Percentiles rank a stretch among this genome's conserved stretches.
Conservation (phyloP, 2,888 invertebrate genomes). For the Dasypogon diadema region DNA sequence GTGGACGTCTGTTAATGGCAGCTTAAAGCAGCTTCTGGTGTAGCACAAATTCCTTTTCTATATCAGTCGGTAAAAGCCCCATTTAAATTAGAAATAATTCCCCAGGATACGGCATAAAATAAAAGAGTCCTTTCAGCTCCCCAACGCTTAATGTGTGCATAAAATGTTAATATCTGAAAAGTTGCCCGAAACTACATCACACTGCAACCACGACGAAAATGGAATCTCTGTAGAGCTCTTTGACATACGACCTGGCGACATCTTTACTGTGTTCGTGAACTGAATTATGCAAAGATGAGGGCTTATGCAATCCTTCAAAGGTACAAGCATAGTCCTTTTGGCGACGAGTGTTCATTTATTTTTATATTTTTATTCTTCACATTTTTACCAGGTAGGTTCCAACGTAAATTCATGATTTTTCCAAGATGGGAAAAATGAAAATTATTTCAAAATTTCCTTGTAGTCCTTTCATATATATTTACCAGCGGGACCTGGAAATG, state of each 20-base stretch:
- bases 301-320: background rate
- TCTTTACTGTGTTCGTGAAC: background rate
- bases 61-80: conserved; percentile 1
- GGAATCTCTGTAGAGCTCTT: conserved; percentile 2
- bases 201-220: background rate
- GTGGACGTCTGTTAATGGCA: background rate
- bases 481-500: background rate
- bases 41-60: background rate
- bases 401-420: background rate
- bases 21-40: background rate
- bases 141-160: background rate
- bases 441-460: background rate
- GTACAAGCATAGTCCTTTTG: background rate
- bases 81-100: conserved; percentile 15
- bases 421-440: background rate
- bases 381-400: background rate
- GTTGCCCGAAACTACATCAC: background rate
- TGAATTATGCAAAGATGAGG: background rate
- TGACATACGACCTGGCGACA: background rate
- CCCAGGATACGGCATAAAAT: background rate
- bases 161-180: background rate
- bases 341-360: background rate
- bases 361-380: background rate
- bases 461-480: background rate
- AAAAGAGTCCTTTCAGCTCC: background rate